Percentiles rank a stretch among this genome's conserved stretches.
phyloP scores from a whole-genome alignment of 1,140 invertebrate species.

The Geopemphigus sp. region DNA sequence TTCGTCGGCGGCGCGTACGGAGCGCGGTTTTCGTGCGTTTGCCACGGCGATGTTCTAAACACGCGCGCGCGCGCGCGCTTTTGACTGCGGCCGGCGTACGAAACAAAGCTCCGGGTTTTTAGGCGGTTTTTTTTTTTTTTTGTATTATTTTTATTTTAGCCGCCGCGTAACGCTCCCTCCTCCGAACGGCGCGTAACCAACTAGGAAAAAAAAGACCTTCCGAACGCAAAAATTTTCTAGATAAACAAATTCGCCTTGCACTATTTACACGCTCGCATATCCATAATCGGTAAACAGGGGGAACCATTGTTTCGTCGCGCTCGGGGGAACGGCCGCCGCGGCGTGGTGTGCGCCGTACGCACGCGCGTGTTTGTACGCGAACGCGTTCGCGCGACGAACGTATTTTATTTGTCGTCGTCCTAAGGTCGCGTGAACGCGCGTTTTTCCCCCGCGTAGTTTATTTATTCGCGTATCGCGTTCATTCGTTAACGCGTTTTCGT shows the following conservation, averaged over 20 bases:
- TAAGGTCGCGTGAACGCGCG: no score
- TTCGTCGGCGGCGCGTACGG: background rate
- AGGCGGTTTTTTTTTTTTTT: background rate
- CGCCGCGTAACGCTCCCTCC: background rate
- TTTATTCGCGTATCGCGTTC: no score
- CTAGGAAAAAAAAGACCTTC: conserved; percentile 5
- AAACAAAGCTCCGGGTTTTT: background rate
- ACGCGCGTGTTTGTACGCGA: no score
- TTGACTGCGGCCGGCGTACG: background rate
- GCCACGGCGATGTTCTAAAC: background rate
- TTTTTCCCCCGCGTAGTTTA: no score
- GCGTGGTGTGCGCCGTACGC: background rate
- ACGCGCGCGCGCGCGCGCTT: conserved; percentile 1
- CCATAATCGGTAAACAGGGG: conserved; percentile 33
- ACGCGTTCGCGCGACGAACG: no score
- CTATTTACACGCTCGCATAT: conserved; percentile 8
- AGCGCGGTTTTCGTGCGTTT: background rate
- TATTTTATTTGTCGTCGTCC: no score
- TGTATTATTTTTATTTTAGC: background rate
- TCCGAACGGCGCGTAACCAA: background rate
- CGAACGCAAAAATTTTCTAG: conserved; percentile 21
- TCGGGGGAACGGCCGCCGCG: background rate
- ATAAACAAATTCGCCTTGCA: conserved; percentile 30
- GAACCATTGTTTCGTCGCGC: background rate
- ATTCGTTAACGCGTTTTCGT: no score